Percentiles rank a stretch among this genome's conserved stretches.
phyloP scores from a whole-genome alignment of 2,888 invertebrate species.

The Myathropa florea region DNA sequence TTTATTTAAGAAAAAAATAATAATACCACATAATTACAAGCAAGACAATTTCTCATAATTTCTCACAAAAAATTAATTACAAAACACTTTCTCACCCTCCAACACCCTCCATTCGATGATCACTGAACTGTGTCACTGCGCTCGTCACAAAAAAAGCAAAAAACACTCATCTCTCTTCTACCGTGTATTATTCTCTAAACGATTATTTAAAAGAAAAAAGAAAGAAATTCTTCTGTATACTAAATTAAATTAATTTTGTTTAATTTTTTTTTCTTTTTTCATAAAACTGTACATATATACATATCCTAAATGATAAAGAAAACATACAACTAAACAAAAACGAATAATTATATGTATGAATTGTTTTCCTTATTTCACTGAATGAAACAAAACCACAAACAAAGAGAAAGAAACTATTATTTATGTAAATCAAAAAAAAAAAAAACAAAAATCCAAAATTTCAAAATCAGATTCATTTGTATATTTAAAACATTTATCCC shows the following conservation, averaged over 20 bases:
- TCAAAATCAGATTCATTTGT: constrained; percentile 49
- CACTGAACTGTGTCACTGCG: constrained; percentile 6
- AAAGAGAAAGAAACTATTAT: constrained; percentile 30
- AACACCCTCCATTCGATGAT: neutral
- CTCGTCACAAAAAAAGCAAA: constrained; percentile 9
- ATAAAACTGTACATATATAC: constrained; percentile 69
- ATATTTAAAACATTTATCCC: constrained; percentile 52
- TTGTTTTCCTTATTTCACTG: constrained; percentile 49
- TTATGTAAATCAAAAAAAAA: constrained; percentile 35
- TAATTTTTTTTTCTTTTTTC: neutral
- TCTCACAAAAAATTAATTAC: neutral
- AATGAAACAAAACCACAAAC: neutral
- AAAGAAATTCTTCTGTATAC: constrained; percentile 19
- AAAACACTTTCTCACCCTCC: neutral
- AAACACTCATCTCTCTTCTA: constrained; percentile 52
- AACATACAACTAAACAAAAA: constrained; percentile 19
- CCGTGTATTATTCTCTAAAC: constrained; percentile 60
- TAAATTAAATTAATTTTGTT: constrained; percentile 66
- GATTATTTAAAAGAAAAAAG: constrained; percentile 10
- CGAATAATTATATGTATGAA: constrained; percentile 7
- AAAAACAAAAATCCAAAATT: constrained; percentile 21
- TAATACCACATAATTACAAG: constrained; percentile 18
- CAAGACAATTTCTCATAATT: neutral
- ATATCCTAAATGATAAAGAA: constrained; percentile 63
- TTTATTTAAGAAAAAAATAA: constrained; percentile 40